Evolutionary conservation across 2,888 invertebrate genomes (phyloP).

Genomic region (Rhamphomyia laevipes): DNA sequence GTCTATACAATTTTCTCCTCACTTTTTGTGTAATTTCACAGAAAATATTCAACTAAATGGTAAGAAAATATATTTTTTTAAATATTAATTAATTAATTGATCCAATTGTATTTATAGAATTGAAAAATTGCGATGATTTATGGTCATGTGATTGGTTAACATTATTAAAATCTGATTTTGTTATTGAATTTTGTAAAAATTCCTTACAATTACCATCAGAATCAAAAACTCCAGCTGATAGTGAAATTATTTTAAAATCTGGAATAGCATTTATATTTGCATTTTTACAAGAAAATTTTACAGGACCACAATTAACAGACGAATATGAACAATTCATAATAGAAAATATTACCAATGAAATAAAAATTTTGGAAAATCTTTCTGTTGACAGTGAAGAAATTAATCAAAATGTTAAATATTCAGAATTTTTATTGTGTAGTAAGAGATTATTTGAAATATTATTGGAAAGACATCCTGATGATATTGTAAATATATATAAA

Average conservation of each 20-base stretch:
- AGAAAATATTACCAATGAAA: slow-evolving; percentile 29
- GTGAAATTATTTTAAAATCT: slow-evolving; percentile 20
- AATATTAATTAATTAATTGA: not conserved
- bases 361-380: slow-evolving; percentile 35
- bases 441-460: slow-evolving; percentile 35
- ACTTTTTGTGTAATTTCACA: slow-evolving; percentile 28
- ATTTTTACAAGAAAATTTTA: slow-evolving; percentile 75
- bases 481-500: slow-evolving; percentile 18
- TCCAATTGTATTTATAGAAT: slow-evolving; percentile 17
- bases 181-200: too few species aligned
- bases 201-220: too few species aligned
- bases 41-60: not conserved
- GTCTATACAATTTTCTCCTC: slow-evolving; percentile 16
- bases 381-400: slow-evolving; percentile 55
- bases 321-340: slow-evolving; percentile 33
- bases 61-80: not conserved
- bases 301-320: slow-evolving; percentile 50
- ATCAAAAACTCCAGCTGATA: too few species aligned
- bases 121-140: slow-evolving; percentile 20
- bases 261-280: slow-evolving; percentile 54
- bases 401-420: slow-evolving; percentile 48
- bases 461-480: slow-evolving; percentile 25
- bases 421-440: slow-evolving; percentile 37
- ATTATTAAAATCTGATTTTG: too few species aligned
- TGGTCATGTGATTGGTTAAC: slow-evolving; percentile 25